Conservation (phyloP, 2,888 invertebrate species). For the Ecliptopera silaceata region DNA sequence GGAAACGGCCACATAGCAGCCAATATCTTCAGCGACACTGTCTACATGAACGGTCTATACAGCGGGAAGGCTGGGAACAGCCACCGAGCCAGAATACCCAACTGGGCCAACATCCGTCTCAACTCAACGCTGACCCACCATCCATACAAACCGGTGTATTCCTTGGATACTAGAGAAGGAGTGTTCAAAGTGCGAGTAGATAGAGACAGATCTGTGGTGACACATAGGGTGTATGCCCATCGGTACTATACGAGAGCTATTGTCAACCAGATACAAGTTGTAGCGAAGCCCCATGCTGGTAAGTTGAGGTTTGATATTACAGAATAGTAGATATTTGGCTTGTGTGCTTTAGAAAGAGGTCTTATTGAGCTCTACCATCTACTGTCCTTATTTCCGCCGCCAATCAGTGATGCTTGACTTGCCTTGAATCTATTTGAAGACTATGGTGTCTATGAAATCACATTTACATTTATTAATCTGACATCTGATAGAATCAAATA, state of each 20-base stretch:
- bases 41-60: constrained; percentile 84
- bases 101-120: constrained; percentile 80
- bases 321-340: no score
- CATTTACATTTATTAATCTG: no score
- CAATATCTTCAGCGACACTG: constrained; percentile 82
- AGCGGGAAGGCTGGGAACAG: constrained; percentile 82
- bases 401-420: no score
- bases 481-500: no score
- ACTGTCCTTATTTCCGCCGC: no score
- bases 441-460: no score
- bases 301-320: no score
- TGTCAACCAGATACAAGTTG: constrained; percentile 75
- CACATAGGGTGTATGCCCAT: constrained; percentile 76
- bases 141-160: constrained; percentile 68
- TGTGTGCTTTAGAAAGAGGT: no score
- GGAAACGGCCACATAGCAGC: constrained; percentile 84
- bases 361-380: no score
- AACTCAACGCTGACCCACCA: constrained; percentile 70
- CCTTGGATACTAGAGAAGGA: constrained; percentile 71
- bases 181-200: constrained; percentile 75
- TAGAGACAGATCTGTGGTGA: constrained; percentile 72
- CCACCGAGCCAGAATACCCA: constrained; percentile 84
- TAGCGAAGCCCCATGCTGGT: constrained; percentile 65
- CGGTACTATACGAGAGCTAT: constrained; percentile 76
- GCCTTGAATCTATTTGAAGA: no score